A percentile compares a stretch with the other conserved stretches of the same genome.
Evolutionary conservation across 2,113 vertebrate species (phyloP).

Genomic region (Parus major): DNA sequence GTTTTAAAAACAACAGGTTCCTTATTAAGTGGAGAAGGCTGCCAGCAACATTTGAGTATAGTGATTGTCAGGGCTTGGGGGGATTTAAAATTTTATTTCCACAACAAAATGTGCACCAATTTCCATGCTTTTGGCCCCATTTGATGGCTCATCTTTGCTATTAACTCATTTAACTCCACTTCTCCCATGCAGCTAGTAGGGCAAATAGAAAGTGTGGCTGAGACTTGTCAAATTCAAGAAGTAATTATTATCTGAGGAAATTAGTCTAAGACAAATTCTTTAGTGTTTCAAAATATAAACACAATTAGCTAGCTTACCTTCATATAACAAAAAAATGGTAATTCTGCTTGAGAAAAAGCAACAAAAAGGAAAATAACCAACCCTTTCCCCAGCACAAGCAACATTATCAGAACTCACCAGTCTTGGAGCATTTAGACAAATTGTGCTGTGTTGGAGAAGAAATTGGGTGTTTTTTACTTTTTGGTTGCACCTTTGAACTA

Average conservation of each 20-base stretch:
- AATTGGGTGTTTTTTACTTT: not conserved
- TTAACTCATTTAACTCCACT: not conserved
- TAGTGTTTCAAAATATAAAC: not conserved
- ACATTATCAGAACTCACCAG: not conserved
- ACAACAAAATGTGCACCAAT: constrained; percentile 1
- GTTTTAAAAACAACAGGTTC: constrained; percentile 49
- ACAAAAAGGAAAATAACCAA: not conserved
- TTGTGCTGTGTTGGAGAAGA: not conserved
- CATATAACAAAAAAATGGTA: not conserved
- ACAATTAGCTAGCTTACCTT: not conserved
- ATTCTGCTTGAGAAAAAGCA: not conserved
- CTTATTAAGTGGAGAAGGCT: constrained; percentile 15
- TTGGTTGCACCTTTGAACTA: not conserved
- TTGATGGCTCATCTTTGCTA: not conserved
- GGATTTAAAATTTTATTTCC: not conserved
- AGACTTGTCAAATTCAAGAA: not conserved
- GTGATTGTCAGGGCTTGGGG: not conserved
- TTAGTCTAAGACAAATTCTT: not conserved
- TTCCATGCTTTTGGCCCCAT: not conserved
- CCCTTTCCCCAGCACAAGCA: not conserved
- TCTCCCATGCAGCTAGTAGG: not conserved
- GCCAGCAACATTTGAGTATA: constrained; percentile 30
- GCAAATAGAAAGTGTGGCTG: not conserved
- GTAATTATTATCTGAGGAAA: not conserved
- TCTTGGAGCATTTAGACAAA: not conserved